Evolutionary conservation across 2,113 vertebrate species (phyloP).

Genomic region (Axis porcinus): DNA sequence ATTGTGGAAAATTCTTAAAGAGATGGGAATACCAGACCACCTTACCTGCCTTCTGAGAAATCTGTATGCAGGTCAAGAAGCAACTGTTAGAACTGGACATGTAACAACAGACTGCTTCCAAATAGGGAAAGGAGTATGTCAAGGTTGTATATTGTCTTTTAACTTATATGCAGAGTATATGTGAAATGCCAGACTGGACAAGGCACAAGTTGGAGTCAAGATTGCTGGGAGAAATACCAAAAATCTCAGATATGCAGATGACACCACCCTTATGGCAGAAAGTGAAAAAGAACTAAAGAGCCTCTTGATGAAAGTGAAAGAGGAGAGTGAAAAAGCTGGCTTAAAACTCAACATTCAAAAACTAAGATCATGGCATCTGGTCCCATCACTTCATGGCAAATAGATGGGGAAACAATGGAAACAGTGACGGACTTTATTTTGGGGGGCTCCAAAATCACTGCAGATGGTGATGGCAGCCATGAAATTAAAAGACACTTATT

Average conservation of each 20-base stretch:
- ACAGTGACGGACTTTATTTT: background rate
- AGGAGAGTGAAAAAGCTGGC: background rate
- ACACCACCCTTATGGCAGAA: background rate
- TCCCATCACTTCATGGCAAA: background rate
- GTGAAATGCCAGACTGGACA: background rate
- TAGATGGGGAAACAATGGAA: background rate
- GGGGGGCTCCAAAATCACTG: fast-evolving
- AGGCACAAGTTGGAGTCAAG: background rate
- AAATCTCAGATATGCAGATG: background rate
- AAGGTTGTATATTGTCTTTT: background rate
- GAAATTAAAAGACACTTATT: background rate
- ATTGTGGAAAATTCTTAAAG: background rate
- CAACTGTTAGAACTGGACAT: background rate
- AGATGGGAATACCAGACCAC: background rate
- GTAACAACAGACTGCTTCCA: background rate
- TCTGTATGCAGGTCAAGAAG: background rate
- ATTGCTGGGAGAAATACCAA: background rate
- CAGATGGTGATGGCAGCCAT: background rate
- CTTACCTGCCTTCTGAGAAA: background rate
- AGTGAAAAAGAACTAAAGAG: background rate
- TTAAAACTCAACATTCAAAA: background rate
- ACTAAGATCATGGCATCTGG: background rate
- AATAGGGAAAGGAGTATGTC: background rate
- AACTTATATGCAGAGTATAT: background rate
- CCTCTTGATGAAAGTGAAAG: background rate